Evolutionary conservation across 2,888 invertebrate genomes (phyloP).

Genomic region (Panopea generosa): DNA sequence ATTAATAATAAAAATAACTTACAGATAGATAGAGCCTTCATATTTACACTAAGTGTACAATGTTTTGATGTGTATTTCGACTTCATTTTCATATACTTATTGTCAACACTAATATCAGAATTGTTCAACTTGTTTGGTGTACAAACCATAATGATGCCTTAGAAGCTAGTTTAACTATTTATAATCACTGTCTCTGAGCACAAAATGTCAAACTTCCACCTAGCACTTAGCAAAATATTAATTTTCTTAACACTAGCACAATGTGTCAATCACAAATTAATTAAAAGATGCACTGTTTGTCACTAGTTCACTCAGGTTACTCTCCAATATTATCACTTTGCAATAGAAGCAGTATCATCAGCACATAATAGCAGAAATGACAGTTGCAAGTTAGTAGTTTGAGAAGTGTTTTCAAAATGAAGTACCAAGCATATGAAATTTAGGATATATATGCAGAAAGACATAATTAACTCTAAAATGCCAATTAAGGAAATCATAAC

Average conservation of each 20-base stretch:
- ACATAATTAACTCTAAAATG: slow-evolving; percentile 7
- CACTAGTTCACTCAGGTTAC: slow-evolving; percentile 1
- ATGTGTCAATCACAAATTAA: slow-evolving; percentile 17
- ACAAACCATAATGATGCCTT: slow-evolving; percentile 41
- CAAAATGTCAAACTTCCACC: too few relatives aligned
- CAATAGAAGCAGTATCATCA: too few relatives aligned
- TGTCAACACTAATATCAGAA: neutral
- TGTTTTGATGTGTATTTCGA: slow-evolving; percentile 43
- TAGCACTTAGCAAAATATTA: too few relatives aligned
- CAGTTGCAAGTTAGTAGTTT: neutral
- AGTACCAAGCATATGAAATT: neutral
- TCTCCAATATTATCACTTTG: neutral
- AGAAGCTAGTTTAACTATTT: neutral
- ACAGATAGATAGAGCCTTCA: slow-evolving; percentile 42
- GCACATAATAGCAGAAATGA: too few relatives aligned
- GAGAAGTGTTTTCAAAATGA: slow-evolving; percentile 17
- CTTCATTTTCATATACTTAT: slow-evolving; percentile 43
- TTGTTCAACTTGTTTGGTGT: slow-evolving; percentile 36
- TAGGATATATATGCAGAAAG: too few relatives aligned
- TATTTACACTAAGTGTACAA: slow-evolving; percentile 16
- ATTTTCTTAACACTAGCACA: neutral
- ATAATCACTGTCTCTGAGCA: too few relatives aligned
- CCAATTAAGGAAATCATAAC: slow-evolving; percentile 28
- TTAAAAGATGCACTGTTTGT: too few relatives aligned
- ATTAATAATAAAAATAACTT: slow-evolving; percentile 41